These are phyloP conservation scores for Thunnus albacares DNA, from an alignment of 2,797 vertebrate genomes.

Conservation along the genomic window DNA sequence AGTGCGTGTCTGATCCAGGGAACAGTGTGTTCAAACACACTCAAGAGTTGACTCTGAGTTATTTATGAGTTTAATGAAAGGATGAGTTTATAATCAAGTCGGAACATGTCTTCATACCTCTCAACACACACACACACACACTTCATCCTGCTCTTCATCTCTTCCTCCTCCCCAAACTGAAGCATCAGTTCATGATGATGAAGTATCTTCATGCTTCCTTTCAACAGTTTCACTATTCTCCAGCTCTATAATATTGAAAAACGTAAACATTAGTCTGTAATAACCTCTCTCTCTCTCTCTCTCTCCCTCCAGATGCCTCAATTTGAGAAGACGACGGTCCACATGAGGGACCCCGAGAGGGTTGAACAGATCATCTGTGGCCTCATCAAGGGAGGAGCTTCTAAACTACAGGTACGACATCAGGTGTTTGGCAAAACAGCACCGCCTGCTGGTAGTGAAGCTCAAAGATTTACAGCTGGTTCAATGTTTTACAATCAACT, in stretches of 20 bases:
- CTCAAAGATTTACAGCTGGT: not conserved
- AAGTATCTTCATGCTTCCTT: not conserved
- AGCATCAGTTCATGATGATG: not conserved
- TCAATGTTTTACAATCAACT: not conserved
- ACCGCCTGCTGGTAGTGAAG: constrained; percentile 9
- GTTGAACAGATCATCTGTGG: constrained; percentile 98
- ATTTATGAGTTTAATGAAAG: too few relatives aligned
- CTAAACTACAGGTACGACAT: constrained; percentile 93
- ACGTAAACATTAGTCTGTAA: too few relatives aligned
- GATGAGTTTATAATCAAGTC: not conserved
- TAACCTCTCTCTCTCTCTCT: not conserved
- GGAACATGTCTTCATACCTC: not conserved
- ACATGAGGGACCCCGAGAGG: constrained; percentile 93
- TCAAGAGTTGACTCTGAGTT: not conserved
- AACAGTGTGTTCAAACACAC: constrained; percentile 21
- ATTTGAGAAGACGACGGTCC: constrained; percentile 95
- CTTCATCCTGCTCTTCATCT: too few relatives aligned
- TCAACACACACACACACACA: fast-evolving
- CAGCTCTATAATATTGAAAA: not conserved
- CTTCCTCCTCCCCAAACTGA: not conserved
- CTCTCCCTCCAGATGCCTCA: constrained; percentile 92
- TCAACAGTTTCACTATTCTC: not conserved
- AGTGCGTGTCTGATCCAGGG: not conserved
- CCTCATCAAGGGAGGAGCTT: constrained; percentile 96
- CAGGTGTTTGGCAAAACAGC: not conserved